A percentile compares a stretch with the other conserved stretches of the same genome.
These are phyloP conservation scores for Chascanopsetta lugubris DNA, from an alignment of 2,113 vertebrate species.

Conservation along the genomic window DNA sequence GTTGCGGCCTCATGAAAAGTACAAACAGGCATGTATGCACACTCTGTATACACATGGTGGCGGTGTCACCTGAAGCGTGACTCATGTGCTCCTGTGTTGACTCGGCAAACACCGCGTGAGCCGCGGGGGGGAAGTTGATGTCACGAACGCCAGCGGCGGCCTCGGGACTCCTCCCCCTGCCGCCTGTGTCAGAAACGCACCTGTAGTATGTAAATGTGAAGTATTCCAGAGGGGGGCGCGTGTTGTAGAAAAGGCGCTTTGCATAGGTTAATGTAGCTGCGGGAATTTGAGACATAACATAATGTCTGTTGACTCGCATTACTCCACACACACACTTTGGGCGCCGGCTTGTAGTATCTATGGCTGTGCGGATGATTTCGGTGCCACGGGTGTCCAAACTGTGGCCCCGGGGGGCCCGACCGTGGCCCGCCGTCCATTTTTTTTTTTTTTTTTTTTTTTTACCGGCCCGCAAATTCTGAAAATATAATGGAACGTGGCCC, in stretches of 20 bases:
- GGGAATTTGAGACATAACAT: neutral
- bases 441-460: too few species aligned
- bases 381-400: neutral
- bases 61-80: constrained; percentile 11
- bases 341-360: neutral
- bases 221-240: neutral
- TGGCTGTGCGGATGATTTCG: neutral
- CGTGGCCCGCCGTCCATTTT: too few species aligned
- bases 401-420: too few species aligned
- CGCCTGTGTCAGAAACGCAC: neutral
- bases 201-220: constrained; percentile 4
- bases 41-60: neutral
- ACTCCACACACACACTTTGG: too few species aligned
- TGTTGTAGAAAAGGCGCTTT: neutral
- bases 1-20: constrained; percentile 1
- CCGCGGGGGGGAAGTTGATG: neutral
- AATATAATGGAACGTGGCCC: too few species aligned
- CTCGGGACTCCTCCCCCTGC: neutral
- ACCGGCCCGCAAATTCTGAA: too few species aligned
- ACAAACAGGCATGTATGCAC: constrained; percentile 14
- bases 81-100: constrained; percentile 30
- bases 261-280: neutral
- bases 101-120: constrained; percentile 47
- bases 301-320: too few species aligned
- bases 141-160: constrained; percentile 2